Conservation (phyloP, 2,888 invertebrate genomes). For the Hermodice carunculata region DNA sequence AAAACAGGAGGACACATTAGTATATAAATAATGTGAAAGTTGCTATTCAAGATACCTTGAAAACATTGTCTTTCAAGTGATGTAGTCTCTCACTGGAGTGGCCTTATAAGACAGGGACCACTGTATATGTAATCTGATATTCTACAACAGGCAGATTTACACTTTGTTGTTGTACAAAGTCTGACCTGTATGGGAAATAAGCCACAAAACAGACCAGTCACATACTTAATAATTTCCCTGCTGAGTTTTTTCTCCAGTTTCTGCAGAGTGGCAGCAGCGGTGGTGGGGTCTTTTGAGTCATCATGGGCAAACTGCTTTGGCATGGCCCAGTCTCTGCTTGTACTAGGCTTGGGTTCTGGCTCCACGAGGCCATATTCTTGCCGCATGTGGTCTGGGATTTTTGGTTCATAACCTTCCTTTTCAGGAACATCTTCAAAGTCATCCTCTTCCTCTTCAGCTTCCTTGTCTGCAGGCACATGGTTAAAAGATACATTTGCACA, state of each 20-base stretch:
- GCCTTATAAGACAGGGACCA: no score
- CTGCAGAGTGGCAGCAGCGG: conserved; percentile 46
- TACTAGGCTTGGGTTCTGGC: neutral
- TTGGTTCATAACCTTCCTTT: conserved; percentile 71
- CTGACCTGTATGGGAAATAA: no score
- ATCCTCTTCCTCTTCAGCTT: conserved; percentile 54
- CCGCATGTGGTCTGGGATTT: conserved; percentile 60
- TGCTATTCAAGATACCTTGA: no score
- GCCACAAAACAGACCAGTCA: no score
- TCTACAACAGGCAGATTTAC: no score
- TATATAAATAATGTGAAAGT: no score
- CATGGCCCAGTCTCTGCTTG: conserved; percentile 2
- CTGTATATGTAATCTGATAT: no score
- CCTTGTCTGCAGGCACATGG: neutral
- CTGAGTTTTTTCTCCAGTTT: conserved; percentile 37
- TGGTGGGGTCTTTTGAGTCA: conserved; percentile 50
- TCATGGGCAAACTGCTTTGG: neutral
- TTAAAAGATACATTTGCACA: neutral
- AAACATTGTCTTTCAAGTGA: no score
- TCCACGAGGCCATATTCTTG: conserved; percentile 51
- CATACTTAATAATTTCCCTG: no score
- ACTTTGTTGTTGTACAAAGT: no score
- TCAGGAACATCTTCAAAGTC: conserved; percentile 72
- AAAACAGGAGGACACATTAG: no score
- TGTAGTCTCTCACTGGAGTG: no score